A percentile compares a stretch with the other conserved stretches of the same genome.
phyloP scores from a whole-genome alignment of 2,888 invertebrate genomes.

The Ashinkailepas kermadecensis region DNA sequence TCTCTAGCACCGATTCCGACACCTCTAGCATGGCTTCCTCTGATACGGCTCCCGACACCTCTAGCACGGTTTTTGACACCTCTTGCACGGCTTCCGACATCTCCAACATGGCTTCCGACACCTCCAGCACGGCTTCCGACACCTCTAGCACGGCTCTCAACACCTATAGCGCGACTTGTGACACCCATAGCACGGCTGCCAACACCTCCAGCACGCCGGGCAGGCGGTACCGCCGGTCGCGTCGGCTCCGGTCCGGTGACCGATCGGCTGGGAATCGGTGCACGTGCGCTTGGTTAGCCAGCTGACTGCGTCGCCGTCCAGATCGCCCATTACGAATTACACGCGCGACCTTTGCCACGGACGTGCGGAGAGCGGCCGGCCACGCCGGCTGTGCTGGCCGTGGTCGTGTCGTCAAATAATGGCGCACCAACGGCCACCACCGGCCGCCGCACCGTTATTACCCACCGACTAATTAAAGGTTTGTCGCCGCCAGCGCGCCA shows the following conservation, averaged over 20 bases:
- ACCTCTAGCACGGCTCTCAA: background rate
- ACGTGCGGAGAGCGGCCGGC: background rate
- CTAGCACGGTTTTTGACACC: background rate
- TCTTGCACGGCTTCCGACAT: background rate
- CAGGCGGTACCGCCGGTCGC: background rate
- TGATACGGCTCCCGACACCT: too few species aligned
- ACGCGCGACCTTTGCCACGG: background rate
- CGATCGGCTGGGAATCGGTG: slow-evolving; percentile 10
- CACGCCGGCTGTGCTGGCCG: background rate
- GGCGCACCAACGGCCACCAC: background rate
- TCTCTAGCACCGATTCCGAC: too few species aligned
- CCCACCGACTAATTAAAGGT: slow-evolving; percentile 4
- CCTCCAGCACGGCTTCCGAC: background rate
- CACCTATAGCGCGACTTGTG: too few species aligned
- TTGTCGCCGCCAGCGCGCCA: background rate
- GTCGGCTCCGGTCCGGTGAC: background rate
- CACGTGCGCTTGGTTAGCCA: slow-evolving; percentile 7
- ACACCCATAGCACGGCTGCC: too few species aligned
- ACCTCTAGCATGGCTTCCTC: too few species aligned
- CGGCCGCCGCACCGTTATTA: background rate
- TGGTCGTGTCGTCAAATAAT: background rate
- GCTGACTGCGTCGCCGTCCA: background rate
- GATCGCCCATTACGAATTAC: slow-evolving; percentile 6
- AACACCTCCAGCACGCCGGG: too few species aligned
- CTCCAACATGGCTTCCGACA: background rate